Evolutionary conservation across 2,888 invertebrate genomes (phyloP).

Genomic region (Leptopilina drosophilae): DNA sequence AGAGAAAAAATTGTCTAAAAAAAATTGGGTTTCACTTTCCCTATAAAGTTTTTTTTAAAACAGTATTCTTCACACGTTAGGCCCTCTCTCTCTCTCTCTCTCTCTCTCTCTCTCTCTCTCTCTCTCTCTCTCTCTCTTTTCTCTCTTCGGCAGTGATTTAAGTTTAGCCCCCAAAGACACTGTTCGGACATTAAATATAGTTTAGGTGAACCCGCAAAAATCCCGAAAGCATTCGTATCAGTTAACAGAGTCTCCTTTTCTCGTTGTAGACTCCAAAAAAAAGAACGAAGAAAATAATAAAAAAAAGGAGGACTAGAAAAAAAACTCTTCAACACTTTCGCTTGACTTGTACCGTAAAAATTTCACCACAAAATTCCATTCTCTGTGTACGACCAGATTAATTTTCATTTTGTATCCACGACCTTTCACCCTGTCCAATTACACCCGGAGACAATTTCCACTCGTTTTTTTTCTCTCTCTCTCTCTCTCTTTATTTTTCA

Average conservation of each 20-base stretch:
- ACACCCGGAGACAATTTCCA: neutral
- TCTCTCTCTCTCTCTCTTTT: slow-evolving; percentile 34
- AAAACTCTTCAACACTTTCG: slow-evolving; percentile 29
- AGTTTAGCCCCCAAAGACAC: slow-evolving; percentile 58
- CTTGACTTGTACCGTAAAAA: slow-evolving; percentile 41
- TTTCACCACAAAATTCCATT: slow-evolving; percentile 22
- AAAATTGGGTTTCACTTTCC: neutral
- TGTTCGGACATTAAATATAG: slow-evolving; percentile 69
- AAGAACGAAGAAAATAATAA: neutral
- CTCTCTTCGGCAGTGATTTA: slow-evolving; percentile 58
- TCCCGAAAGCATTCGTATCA: slow-evolving; percentile 71
- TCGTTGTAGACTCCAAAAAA: slow-evolving; percentile 35
- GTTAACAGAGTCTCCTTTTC: slow-evolving; percentile 60
- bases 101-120: slow-evolving; percentile 32
- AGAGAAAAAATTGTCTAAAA: neutral
- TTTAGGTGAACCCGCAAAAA: slow-evolving; percentile 63
- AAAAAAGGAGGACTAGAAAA: no score
- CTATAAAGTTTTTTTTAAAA: slow-evolving; percentile 1
- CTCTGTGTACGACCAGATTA: slow-evolving; percentile 51
- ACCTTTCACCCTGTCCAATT: neutral
- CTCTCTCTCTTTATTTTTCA: no score
- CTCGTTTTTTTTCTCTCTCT: no score
- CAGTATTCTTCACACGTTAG: slow-evolving; percentile 11
- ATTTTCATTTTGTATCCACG: slow-evolving; percentile 59
- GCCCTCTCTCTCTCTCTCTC: slow-evolving; percentile 22